Base-by-base conservation (phyloP, 2,113 vertebrate genomes). In the Myotis davidii region DNA sequence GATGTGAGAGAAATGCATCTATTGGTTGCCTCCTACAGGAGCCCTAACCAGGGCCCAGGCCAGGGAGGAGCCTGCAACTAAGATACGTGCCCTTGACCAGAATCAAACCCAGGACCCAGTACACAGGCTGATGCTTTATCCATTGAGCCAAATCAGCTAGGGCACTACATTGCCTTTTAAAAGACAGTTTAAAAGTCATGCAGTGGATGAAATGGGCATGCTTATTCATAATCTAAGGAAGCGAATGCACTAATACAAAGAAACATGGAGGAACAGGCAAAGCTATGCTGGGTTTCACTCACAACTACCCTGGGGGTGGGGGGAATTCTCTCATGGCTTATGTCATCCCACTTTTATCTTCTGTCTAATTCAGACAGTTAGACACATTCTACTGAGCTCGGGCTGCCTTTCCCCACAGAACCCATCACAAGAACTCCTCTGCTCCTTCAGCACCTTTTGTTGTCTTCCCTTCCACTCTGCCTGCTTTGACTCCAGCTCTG, bases 221-320 rank as follows among this genome's bases (percentile, higher is more conserved):
- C 42, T 4, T 34, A 17, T 39, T 74, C 27, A 20, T 74, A 59
- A 74, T 13, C 39, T 14, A 67, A 50, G 48, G 48, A 64, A 67
- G 6, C 0, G 23, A 27, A 64, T 1, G 1, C 12, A 56, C 0
- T 4, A 54, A 64, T 21, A 74, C 45, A 88, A 34, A 84, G 50
- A 74, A 29, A n/a, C 1, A 25, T 0, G 14, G 39, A 39, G 29
- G 48, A 65, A 42, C 5, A 39, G 1, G 61, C 23, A 34, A 8
- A 42, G 21, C 56, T 50, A 23, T 4, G 13, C 16, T n/a, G 3
- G 70, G 0, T 42, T 67, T 54, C 48, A 64, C 12, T 52, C 39
- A 17, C 5, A 50, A 25, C 3, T 54, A 14, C 27, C 2, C 27
- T 11, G 8, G 13, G 9, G 9, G 1, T 1, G 59, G 9, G 3